These are phyloP conservation scores for Hassar affinis DNA, from an alignment of 2,113 vertebrate species.

Conservation along the genomic window DNA sequence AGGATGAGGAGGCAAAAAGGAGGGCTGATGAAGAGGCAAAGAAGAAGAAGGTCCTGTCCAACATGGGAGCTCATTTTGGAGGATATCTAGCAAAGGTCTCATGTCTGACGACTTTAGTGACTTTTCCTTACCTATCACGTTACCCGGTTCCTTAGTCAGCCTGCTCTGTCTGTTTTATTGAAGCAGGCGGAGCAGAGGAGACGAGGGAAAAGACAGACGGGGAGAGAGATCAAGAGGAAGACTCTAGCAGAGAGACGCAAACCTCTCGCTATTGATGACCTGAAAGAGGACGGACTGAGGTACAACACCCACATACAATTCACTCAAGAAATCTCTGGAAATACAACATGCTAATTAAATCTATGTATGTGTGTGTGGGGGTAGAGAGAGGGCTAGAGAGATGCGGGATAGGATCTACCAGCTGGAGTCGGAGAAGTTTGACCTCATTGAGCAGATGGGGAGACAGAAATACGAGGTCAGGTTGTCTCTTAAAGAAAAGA, in stretches of 20 bases:
- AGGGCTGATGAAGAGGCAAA: constrained; percentile 91
- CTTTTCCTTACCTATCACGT: neutral
- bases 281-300: constrained; percentile 78
- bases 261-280: constrained; percentile 70
- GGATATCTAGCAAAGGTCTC: constrained; percentile 91
- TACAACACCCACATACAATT: constrained; percentile 23
- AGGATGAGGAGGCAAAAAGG: constrained; percentile 91
- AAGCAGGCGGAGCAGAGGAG: constrained; percentile 76
- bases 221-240: constrained; percentile 81
- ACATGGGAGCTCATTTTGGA: constrained; percentile 92
- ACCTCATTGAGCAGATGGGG: constrained; percentile 81
- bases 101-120: neutral
- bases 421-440: constrained; percentile 89
- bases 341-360: neutral
- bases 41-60: constrained; percentile 95
- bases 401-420: constrained; percentile 84
- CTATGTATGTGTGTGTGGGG: neutral
- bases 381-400: constrained; percentile 81
- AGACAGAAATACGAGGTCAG: constrained; percentile 86
- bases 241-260: constrained; percentile 78
- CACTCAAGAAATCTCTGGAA: neutral
- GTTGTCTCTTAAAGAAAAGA: neutral
- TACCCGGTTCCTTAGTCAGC: neutral
- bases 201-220: constrained; percentile 82
- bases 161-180: neutral